Conservation (phyloP, 2,888 invertebrate genomes). For the Phaedon cochleariae region DNA sequence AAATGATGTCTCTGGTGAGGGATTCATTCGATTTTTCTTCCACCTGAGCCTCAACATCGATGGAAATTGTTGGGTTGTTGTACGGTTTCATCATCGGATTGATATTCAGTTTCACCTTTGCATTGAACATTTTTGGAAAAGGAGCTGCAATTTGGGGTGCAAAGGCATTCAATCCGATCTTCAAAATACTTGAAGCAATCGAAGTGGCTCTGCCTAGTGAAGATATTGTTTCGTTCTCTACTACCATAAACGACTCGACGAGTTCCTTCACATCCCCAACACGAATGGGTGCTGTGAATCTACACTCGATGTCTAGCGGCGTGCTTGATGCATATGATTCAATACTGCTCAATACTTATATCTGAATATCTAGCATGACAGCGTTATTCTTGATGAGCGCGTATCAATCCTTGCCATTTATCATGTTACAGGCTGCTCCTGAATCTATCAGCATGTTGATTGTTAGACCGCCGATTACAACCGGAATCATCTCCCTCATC, state of each 20-base stretch:
- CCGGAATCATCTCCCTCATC: neutral
- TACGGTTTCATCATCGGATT: conserved; percentile 31
- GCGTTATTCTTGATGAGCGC: conserved; percentile 1
- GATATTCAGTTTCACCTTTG: conserved; percentile 22
- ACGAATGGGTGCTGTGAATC: conserved; percentile 19
- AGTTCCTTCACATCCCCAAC: conserved; percentile 6
- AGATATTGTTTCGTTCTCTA: conserved; percentile 16
- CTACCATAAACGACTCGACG: conserved; percentile 13
- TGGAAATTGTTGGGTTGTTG: conserved; percentile 37
- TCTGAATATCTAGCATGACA: neutral
- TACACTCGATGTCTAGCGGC: conserved; percentile 6
- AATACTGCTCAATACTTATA: conserved; percentile 7
- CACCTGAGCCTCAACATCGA: conserved; percentile 30
- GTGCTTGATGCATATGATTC: conserved; percentile 13
- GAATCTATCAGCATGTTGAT: conserved; percentile 22
- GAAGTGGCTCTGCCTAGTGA: conserved; percentile 14
- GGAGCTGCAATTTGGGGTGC: neutral
- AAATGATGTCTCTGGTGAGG: conserved; percentile 50
- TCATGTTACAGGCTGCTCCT: conserved; percentile 15
- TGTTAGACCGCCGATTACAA: conserved; percentile 7
- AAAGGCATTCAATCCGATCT: conserved; percentile 11
- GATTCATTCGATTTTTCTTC: conserved; percentile 38
- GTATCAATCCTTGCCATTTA: conserved; percentile 15
- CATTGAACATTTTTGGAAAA: too few relatives aligned
- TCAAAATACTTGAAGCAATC: conserved; percentile 14